These are phyloP conservation scores for Falco novaeseelandiae DNA, from an alignment of 2,797 vertebrate species.

Conservation along the genomic window DNA sequence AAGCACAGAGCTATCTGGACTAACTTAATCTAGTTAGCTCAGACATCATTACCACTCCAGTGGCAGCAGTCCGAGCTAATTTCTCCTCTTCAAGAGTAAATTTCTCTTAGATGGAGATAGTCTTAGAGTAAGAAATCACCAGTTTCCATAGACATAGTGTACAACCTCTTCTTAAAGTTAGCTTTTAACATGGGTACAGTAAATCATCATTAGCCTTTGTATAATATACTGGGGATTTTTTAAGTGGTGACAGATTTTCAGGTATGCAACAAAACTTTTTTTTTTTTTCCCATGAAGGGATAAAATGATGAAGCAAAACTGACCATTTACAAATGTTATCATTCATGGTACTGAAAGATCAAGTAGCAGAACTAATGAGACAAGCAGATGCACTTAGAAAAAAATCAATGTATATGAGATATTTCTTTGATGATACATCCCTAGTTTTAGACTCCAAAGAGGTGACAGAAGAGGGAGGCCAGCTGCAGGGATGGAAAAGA, in stretches of 20 bases:
- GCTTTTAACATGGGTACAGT: slow-evolving; percentile 2
- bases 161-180: neutral
- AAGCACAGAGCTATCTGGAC: slow-evolving; percentile 25
- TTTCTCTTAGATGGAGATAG: neutral
- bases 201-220: neutral
- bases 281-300: neutral
- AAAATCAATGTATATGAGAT: slow-evolving; percentile 23
- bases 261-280: neutral
- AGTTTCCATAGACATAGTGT: neutral
- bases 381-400: slow-evolving; percentile 29
- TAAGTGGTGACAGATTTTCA: neutral
- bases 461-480: slow-evolving; percentile 39
- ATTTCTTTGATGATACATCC: slow-evolving; percentile 36
- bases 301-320: neutral
- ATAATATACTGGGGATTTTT: neutral
- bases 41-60: slow-evolving; percentile 39
- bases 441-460: slow-evolving; percentile 31
- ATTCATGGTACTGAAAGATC: slow-evolving; percentile 18
- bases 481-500: slow-evolving; percentile 52
- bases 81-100: slow-evolving; percentile 21
- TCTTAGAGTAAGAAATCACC: slow-evolving; percentile 1
- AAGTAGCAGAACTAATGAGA: slow-evolving; percentile 39
- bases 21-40: slow-evolving; percentile 45
- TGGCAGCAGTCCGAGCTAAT: neutral
- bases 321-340: neutral